Conservation (phyloP, 64 coral and sea anemone species). For the Pocillopora verrucosa region DNA sequence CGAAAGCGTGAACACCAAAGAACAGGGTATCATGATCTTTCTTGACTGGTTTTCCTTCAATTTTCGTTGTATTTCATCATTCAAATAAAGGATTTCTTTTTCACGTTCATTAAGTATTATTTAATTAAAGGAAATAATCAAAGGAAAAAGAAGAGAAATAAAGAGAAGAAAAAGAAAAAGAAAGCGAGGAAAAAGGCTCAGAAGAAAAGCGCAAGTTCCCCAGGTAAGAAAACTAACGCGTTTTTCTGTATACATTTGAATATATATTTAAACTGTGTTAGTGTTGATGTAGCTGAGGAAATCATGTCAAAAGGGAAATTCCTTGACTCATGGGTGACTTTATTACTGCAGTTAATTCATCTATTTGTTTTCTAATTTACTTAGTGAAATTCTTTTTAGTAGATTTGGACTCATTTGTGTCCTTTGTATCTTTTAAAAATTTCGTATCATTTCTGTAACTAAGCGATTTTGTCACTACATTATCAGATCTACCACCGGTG, state of each 20-base stretch:
- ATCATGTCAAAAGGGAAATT: no score
- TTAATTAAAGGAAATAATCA: background rate
- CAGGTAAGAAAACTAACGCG: background rate
- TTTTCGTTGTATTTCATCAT: background rate
- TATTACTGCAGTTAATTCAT: no score
- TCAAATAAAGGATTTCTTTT: background rate
- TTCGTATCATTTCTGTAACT: background rate
- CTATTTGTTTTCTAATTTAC: no score
- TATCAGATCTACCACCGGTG: background rate
- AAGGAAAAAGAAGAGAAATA: background rate
- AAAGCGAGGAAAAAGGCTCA: background rate
- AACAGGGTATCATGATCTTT: background rate
- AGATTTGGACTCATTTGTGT: no score
- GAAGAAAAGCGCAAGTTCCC: background rate
- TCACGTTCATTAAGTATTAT: background rate
- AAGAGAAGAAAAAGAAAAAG: slow-evolving; percentile 7
- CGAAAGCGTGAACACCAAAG: background rate
- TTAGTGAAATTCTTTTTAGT: no score
- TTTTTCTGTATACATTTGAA: background rate
- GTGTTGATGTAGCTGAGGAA: no score
- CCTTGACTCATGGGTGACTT: no score
- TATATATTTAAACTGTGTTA: no score
- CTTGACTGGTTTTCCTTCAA: background rate
- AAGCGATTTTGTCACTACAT: background rate
- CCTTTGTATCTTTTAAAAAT: no score